A percentile compares a stretch with the other conserved stretches of the same genome.
Conservation (phyloP, 2,113 vertebrate genomes). For the Carlito syrichta region DNA sequence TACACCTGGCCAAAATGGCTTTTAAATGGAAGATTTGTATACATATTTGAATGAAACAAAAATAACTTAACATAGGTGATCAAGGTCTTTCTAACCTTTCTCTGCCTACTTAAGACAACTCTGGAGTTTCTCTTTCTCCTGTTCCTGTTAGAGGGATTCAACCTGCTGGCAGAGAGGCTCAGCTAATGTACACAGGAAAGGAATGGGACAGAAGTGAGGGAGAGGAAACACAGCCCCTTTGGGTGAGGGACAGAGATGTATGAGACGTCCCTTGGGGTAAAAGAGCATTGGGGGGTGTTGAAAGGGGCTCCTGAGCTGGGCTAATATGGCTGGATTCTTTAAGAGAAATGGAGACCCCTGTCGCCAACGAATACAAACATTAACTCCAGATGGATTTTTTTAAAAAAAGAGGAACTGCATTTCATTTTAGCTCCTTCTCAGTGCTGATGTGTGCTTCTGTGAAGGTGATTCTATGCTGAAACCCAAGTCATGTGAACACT, state of each 20-base stretch:
- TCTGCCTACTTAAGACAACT: background rate
- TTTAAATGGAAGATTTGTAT: background rate
- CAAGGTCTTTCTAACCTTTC: background rate
- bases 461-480: background rate
- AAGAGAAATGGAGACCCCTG: no score
- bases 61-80: background rate
- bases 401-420: background rate
- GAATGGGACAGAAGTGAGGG: no score
- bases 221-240: background rate
- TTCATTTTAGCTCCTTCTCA: background rate
- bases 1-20: background rate
- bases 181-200: background rate
- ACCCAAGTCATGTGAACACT: background rate
- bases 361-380: no score
- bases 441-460: background rate
- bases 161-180: background rate
- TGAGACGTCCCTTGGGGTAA: background rate
- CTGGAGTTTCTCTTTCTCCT: background rate
- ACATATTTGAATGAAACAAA: background rate
- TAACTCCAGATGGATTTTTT: no score
- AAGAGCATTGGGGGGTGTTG: accelerated
- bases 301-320: background rate
- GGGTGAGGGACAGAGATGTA: no score
- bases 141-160: background rate
- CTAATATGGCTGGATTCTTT: background rate